These are phyloP conservation scores for Typhlichthys eigenmanni DNA, from an alignment of 2,797 vertebrate genomes.

Conservation along the genomic window DNA sequence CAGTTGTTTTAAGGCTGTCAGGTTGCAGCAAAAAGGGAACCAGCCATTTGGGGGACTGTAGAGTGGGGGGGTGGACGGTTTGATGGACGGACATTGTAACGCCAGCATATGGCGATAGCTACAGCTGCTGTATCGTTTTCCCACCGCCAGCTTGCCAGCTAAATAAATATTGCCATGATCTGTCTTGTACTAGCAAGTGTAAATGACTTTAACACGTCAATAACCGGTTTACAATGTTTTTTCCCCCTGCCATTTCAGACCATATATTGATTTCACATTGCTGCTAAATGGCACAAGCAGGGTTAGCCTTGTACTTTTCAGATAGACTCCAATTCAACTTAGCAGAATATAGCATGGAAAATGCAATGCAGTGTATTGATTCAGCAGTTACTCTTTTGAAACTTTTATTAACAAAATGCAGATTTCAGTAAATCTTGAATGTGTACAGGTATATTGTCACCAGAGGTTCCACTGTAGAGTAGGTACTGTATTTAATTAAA, in stretches of 20 bases:
- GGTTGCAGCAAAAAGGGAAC: slow-evolving; percentile 77
- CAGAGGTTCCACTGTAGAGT: neutral
- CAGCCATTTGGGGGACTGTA: slow-evolving; percentile 62
- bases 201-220: slow-evolving; percentile 86
- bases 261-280: slow-evolving; percentile 84
- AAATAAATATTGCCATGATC: slow-evolving; percentile 87
- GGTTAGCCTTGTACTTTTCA: slow-evolving; percentile 54
- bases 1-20: slow-evolving; percentile 85
- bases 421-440: slow-evolving; percentile 10
- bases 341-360: slow-evolving; percentile 15
- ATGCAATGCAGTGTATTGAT: slow-evolving; percentile 21
- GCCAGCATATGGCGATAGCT: slow-evolving; percentile 80
- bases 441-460: slow-evolving; percentile 2
- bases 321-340: slow-evolving; percentile 44
- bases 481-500: neutral
- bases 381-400: slow-evolving; percentile 18
- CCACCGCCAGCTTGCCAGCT: slow-evolving; percentile 77
- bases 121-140: slow-evolving; percentile 81
- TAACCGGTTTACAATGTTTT: slow-evolving; percentile 85
- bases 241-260: slow-evolving; percentile 77
- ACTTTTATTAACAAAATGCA: slow-evolving; percentile 15
- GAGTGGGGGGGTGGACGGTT: slow-evolving; percentile 46
- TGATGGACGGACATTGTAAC: slow-evolving; percentile 82
- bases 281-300: slow-evolving; percentile 69
- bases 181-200: slow-evolving; percentile 83